Conservation (phyloP, 2,888 invertebrate genomes). For the Agrotis segetum region DNA sequence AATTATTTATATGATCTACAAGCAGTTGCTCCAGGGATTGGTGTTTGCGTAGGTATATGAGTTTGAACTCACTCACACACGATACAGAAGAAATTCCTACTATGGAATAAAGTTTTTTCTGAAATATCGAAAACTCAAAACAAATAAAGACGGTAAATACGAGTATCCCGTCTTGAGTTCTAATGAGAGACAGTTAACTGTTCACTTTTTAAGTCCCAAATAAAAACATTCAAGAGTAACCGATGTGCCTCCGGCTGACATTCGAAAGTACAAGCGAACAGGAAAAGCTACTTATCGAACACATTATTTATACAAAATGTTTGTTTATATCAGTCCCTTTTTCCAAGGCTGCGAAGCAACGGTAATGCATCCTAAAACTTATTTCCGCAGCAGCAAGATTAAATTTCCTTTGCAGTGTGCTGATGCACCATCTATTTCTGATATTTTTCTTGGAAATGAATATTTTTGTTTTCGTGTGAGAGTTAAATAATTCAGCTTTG, state of each 20-base stretch:
- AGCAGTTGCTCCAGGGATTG: no score
- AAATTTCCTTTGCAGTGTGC: slow-evolving; percentile 32
- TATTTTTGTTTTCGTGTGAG: no score
- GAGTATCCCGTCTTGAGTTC: no score
- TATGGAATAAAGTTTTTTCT: no score
- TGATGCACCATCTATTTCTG: slow-evolving; percentile 21
- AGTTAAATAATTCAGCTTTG: no score
- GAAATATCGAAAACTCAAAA: no score
- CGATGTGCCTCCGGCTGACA: background rate
- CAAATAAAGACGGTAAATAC: no score
- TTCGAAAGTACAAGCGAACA: slow-evolving; percentile 16
- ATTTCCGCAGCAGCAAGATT: slow-evolving; percentile 32
- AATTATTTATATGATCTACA: no score
- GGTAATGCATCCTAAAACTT: slow-evolving; percentile 34
- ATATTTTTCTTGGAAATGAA: slow-evolving; percentile 19
- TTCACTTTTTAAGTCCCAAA: slow-evolving; percentile 4
- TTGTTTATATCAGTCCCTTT: slow-evolving; percentile 32
- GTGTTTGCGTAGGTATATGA: no score
- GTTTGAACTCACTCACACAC: no score
- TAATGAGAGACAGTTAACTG: background rate
- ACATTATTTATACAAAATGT: slow-evolving; percentile 34
- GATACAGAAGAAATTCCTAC: no score
- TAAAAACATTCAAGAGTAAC: slow-evolving; percentile 9
- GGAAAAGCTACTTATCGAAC: slow-evolving; percentile 37
- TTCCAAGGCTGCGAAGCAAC: background rate